Base-by-base conservation (phyloP, 2,888 invertebrate species). In the Emmelina monodactyla region DNA sequence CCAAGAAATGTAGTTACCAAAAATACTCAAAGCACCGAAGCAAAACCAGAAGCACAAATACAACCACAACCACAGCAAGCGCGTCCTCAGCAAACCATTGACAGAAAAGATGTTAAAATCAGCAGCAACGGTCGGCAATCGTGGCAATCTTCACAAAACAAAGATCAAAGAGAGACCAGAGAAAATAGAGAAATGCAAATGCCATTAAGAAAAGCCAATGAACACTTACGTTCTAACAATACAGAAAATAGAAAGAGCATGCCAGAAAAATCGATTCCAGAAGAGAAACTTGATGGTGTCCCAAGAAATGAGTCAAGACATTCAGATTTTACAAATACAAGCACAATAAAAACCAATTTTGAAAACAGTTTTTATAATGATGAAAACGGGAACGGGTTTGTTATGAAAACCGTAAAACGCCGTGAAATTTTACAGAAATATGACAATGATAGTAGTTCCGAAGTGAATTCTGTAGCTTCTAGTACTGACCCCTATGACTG, bases 401-500 rank as follows among this genome's bases (percentile, higher is more conserved):
- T 85, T 32, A 83, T 88, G 80, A 86, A 88, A 75, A 88, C 88
- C 14, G 87, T 88, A 0, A 88, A 88, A 47, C 79, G 88, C 29
- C 85, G 88, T 59, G 88, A 88, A 59, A 88, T 88, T 47, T 65
- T 88, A 16, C 88, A 88, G 53, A 87, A 86, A 62, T 88, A 88
- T 57, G 85, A 85, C 40, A 84, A 84, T 47, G 81, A 82, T 30
- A 84, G 85, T 42, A 87, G 87, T 54, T 85, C 87, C 6, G 87
- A 85, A 46, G 82, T 81, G 28, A 76, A 82, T 59, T 88, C 88
- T 33, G 83, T 85, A 47, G 81, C 83, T 50, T 87, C 87, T 32
- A 88, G 87, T 54, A 88, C 88, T 32, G 88, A 88, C 73, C 88
- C 87, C 16, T 88, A 88, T 49, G 88, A 88, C 56, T 92, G 92